phyloP scores from a whole-genome alignment of 2,113 vertebrate species.

The Guaruba guarouba region DNA sequence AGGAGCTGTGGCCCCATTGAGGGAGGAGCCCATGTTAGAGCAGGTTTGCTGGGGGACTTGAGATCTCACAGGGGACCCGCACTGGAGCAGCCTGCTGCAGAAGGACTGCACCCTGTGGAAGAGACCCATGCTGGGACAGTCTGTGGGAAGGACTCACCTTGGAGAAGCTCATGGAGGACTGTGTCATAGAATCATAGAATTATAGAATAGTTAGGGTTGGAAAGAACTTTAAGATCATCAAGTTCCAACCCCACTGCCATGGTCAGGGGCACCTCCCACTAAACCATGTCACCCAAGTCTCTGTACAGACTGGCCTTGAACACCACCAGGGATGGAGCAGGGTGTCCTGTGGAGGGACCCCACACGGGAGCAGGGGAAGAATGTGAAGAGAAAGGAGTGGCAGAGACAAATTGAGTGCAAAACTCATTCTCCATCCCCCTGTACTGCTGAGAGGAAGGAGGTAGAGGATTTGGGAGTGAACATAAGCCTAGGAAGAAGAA shows the following conservation, averaged over 20 bases:
- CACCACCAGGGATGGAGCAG: too few species aligned
- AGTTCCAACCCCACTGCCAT: too few species aligned
- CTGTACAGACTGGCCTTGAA: too few species aligned
- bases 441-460: not conserved
- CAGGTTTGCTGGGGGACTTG: not conserved
- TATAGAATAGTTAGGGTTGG: too few species aligned
- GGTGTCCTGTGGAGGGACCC: not conserved
- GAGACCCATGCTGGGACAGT: not conserved
- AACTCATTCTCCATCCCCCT: not conserved
- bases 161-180: not conserved
- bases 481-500: not conserved
- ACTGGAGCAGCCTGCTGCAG: not conserved
- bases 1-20: not conserved
- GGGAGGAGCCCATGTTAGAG: not conserved
- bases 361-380: not conserved
- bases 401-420: not conserved
- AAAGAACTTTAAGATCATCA: too few species aligned
- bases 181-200: too few species aligned
- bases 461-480: not conserved
- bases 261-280: too few species aligned
- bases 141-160: rapidly evolving
- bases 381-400: not conserved
- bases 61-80: not conserved
- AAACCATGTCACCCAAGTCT: too few species aligned
- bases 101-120: not conserved